Evolutionary conservation across 2,113 vertebrate species (phyloP), one percentile per base, ranked within the genome.

Genomic region (Oenanthe melanoleuca): DNA sequence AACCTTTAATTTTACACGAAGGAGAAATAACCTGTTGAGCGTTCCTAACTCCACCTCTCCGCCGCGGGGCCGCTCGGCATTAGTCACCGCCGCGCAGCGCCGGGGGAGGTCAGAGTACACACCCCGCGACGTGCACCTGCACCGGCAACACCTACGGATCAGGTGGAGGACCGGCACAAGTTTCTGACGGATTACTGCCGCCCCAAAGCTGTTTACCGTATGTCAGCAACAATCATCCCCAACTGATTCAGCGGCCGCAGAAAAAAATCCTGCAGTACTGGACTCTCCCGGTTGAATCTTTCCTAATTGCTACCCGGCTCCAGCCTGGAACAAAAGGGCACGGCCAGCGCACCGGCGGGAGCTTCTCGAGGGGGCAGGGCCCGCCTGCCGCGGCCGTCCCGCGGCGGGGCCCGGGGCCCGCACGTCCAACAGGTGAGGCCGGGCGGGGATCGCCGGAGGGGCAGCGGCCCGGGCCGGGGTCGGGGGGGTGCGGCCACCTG

Each of bases 11-110:
- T 83, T 29, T 3, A 34, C 33, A 11, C 37, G 52, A 9, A 71
- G 45, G 29, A 50, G 47, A 92, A 93, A 59, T 6, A 88, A 97
- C 96, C 91, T 96, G 96, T 94, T 94, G 94, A 78, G 93, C 55
- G 50, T 22, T 74, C 42, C 52, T 17, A 38, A 34, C 91, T 88
- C 95, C 97, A 84, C 96, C 97, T 73, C 87, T 45, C 26, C 6
- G 7, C 92, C 63, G 4, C 19, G 55, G 91, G 91, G 92, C 7
- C 73, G 64, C 12, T 4, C 47, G 6, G 71, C 73, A 10, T 90
- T 74, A 55, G 72, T 86, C 86, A 74, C 49, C 4, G 75, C 71
- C 18, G 63, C 34, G 87, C 69, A 9, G 52, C 2, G 77, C 78
- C 34, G 14, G 49, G 87, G 83, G 73, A 93, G 88, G 82, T 80